phyloP scores from a whole-genome alignment of 2,888 invertebrate genomes.

The Drosophila mercatorum region DNA sequence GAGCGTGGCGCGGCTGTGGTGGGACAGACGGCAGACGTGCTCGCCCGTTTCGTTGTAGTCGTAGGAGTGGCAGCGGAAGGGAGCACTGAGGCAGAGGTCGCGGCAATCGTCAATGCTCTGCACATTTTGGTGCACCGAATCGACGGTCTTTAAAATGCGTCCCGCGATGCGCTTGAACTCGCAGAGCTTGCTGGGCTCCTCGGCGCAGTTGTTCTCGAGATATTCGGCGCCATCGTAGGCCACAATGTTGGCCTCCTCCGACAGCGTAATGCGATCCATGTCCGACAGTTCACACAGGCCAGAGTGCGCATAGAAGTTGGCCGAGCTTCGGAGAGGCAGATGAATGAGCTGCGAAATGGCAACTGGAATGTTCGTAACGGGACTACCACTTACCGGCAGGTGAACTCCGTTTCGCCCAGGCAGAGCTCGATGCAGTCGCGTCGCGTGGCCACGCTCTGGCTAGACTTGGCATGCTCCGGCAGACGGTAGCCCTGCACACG shows the following conservation, averaged over 20 bases:
- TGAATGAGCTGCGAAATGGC: constrained; percentile 60
- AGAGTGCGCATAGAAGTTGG: constrained; percentile 94
- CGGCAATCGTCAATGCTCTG: constrained; percentile 94
- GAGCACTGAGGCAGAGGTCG: constrained; percentile 94
- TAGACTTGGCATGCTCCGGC: constrained; percentile 91
- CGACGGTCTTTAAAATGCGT: constrained; percentile 96
- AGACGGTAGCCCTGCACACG: constrained; percentile 95
- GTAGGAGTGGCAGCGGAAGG: constrained; percentile 96
- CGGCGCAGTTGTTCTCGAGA: constrained; percentile 96
- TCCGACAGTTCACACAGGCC: constrained; percentile 95
- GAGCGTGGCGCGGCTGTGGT: constrained; percentile 94
- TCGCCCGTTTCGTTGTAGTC: constrained; percentile 97
- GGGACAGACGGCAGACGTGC: constrained; percentile 95
- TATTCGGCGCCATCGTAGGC: constrained; percentile 90
- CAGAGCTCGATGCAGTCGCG: constrained; percentile 96
- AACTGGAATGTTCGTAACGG: constrained; percentile 52
- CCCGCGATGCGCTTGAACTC: constrained; percentile 96
- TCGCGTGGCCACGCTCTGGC: constrained; percentile 90
- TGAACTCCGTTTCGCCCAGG: constrained; percentile 95
- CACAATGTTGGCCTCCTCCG: constrained; percentile 92
- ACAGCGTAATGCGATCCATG: constrained; percentile 96
- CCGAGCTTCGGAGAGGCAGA: constrained; percentile 88
- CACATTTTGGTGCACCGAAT: constrained; percentile 96
- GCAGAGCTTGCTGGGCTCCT: constrained; percentile 96
- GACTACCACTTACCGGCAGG: constrained; percentile 91